Evolutionary conservation across 2,797 vertebrate species (phyloP).

Genomic region (Mus caroli): DNA sequence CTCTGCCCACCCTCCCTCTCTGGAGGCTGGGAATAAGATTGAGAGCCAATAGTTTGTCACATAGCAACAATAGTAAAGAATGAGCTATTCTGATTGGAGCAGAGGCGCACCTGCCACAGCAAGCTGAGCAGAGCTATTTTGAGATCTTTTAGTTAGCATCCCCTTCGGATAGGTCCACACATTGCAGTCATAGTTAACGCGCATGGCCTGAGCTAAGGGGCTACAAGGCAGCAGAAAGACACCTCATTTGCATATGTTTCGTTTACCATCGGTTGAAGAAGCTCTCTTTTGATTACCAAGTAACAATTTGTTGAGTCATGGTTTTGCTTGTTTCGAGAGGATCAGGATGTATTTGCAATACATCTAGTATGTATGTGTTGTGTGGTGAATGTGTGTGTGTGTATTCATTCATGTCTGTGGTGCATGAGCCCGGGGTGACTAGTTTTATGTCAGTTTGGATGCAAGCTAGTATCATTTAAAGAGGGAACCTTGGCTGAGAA

Average conservation of each 20-base stretch:
- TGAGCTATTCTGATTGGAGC: conserved; percentile 60
- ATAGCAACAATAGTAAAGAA: conserved; percentile 82
- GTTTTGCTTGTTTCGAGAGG: conserved; percentile 6
- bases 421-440: not conserved
- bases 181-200: conserved; percentile 56
- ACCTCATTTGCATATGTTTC: conserved; percentile 61
- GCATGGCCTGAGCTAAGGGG: not conserved
- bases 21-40: conserved; percentile 49
- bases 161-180: conserved; percentile 74
- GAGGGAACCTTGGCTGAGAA: too few species aligned
- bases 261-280: conserved; percentile 27
- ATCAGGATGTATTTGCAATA: conserved; percentile 1
- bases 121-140: conserved; percentile 74
- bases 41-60: conserved; percentile 77
- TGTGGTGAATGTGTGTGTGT: not conserved
- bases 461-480: not conserved
- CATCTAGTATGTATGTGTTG: not conserved
- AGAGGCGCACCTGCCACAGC: conserved; percentile 52
- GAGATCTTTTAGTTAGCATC: conserved; percentile 75
- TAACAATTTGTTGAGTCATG: not conserved
- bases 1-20: conserved; percentile 54
- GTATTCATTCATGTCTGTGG: not conserved
- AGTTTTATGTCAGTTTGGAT: not conserved
- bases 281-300: conserved; percentile 32
- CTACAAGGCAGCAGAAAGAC: conserved; percentile 7